Evolutionary conservation across 2,888 invertebrate genomes (phyloP), one percentile per base, ranked within the genome.

Genomic region (Hyppa rectilinea): DNA sequence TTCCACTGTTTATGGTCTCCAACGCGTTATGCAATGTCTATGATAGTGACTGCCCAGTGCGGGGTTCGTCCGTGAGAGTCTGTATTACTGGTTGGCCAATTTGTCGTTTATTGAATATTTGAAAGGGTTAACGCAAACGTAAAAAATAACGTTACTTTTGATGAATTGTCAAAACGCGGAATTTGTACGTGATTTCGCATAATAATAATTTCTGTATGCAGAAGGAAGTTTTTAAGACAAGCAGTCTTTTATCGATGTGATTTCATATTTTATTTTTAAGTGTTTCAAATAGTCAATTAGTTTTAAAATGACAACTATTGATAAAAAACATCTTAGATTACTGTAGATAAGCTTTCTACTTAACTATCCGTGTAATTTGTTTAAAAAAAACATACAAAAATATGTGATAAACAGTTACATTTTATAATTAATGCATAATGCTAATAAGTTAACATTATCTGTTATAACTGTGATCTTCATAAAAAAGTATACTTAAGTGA

Each of bases 391-490:
- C 0, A 29, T 29, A 34, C 17, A 45, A 53, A 34, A 36, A 43
- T 29, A 23, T 45, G 9, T 56, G 10, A 20, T 14, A 17, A 17
- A 67, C 77, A 67, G 75, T 74, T 74, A 74, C 7, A 34, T 62
- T 49, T 58, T 29, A 71, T 64, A 73, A 74, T 77, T 17, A 75
- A 77, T 79, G 40, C 66, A 31, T 12, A 40, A 55, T 60, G 58
- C 26, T 71, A 63, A 60, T 74, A 74, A 74, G 40, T 73, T 52
- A 6, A 62, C n/a, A 60, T 58, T 62, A 49, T 80, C 43, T 34
- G 58, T 49, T 58, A 53, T 74, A 77, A 80, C 77, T 62, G 80
- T 80, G 58, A 55, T 67, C 20, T 59, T 62, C 34, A 55, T 62
- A 79, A 74, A 66, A n/a, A 67, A 47, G 38, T 31, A 60, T 56